phyloP scores from a whole-genome alignment of 2,113 vertebrate species.

The Hystrix brachyura region DNA sequence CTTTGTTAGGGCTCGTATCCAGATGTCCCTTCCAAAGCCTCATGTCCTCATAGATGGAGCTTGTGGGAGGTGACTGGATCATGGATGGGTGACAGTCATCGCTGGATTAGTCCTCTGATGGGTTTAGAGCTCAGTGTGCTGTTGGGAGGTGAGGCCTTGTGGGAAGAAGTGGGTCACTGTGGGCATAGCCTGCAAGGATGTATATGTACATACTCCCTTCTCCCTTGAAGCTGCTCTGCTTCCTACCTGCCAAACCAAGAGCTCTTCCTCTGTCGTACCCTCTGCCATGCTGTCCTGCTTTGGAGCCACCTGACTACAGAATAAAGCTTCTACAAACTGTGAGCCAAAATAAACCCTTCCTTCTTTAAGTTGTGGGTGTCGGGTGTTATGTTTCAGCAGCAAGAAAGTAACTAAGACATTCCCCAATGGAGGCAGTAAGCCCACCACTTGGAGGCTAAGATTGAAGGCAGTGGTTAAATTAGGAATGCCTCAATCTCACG shows the following conservation, averaged over 20 bases:
- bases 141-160: not conserved
- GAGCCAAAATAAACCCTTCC: too few relatives aligned
- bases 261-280: not conserved
- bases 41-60: not conserved
- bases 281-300: not conserved
- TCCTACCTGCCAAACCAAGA: not conserved
- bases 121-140: not conserved
- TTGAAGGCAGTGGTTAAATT: not conserved
- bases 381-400: too few relatives aligned
- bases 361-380: too few relatives aligned
- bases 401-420: not conserved
- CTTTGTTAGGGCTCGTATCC: not conserved
- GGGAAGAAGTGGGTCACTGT: not conserved
- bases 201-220: too few relatives aligned
- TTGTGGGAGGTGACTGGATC: not conserved
- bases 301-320: not conserved
- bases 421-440: not conserved
- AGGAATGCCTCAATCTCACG: not conserved
- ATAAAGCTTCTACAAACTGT: not conserved
- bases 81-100: not conserved
- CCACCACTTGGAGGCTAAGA: not conserved
- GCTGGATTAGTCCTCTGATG: not conserved
- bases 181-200: rapidly evolving
- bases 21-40: not conserved
- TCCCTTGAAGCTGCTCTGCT: not conserved